A percentile compares a stretch with the other conserved stretches of the same genome.
These are phyloP conservation scores for Brassicogethes aeneus DNA, from an alignment of 2,888 invertebrate genomes.

Conservation along the genomic window DNA sequence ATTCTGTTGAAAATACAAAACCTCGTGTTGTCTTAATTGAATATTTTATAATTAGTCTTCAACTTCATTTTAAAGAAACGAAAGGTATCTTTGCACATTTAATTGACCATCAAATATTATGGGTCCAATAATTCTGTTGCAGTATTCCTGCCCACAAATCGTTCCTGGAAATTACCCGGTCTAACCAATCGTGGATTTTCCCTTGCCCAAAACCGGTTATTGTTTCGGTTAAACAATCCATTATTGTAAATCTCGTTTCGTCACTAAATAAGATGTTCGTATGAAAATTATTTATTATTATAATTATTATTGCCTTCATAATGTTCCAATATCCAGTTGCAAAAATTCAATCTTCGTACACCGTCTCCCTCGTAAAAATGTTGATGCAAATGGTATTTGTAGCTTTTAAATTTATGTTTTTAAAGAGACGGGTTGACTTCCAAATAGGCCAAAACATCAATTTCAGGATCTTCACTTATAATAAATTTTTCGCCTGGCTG, in stretches of 20 bases:
- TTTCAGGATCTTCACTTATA: neutral
- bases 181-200: conserved; percentile 4
- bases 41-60: conserved; percentile 3
- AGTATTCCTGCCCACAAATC: too few species aligned
- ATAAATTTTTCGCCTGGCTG: neutral
- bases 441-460: neutral
- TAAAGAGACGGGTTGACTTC: neutral
- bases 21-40: neutral
- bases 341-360: conserved; percentile 3
- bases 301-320: neutral
- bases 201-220: conserved; percentile 5
- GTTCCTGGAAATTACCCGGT: conserved; percentile 1
- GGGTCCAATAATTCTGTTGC: conserved; percentile 2
- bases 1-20: conserved; percentile 2
- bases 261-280: conserved; percentile 7
- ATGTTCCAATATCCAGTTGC: neutral
- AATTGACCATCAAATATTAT: conserved; percentile 3
- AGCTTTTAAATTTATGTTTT: neutral
- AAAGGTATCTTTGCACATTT: conserved; percentile 1
- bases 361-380: neutral
- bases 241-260: conserved; percentile 5
- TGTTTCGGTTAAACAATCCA: conserved; percentile 4
- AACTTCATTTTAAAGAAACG: conserved; percentile 2
- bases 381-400: neutral
- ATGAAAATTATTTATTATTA: too few species aligned